These are phyloP conservation scores for Mechanitis messenoides DNA, from an alignment of 2,888 invertebrate species.

Conservation along the genomic window DNA sequence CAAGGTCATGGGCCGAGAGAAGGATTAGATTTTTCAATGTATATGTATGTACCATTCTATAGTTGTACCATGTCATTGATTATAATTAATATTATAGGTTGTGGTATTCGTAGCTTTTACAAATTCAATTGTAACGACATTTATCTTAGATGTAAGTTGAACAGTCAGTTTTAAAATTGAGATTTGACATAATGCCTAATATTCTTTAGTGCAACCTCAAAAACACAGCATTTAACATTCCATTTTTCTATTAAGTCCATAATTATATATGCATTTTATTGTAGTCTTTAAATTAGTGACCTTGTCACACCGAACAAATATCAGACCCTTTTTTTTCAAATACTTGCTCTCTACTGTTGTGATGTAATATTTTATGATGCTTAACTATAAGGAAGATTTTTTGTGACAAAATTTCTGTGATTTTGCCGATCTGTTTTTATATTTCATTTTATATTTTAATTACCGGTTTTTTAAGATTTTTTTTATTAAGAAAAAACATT, in stretches of 20 bases:
- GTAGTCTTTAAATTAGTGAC: not conserved
- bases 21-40: conserved; percentile 4
- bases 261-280: conserved; percentile 7
- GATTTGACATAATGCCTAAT: conserved; percentile 2
- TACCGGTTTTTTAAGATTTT: too few species aligned
- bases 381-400: conserved; percentile 18
- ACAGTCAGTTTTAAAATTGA: conserved; percentile 1
- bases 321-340: not conserved
- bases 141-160: conserved; percentile 1
- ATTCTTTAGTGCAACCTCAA: conserved; percentile 7
- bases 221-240: conserved; percentile 24
- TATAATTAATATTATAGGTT: conserved; percentile 16
- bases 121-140: conserved; percentile 2
- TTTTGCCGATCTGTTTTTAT: conserved; percentile 23
- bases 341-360: conserved; percentile 33
- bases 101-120: conserved; percentile 11
- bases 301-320: too few species aligned
- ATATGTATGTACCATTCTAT: conserved; percentile 2
- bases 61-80: conserved; percentile 11
- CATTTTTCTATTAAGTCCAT: conserved; percentile 7
- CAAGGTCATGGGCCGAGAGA: conserved; percentile 8
- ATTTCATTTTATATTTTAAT: conserved; percentile 1
- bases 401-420: conserved; percentile 25
- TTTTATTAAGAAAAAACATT: not conserved
- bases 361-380: conserved; percentile 20